A percentile compares a stretch with the other conserved stretches of the same genome.
These are phyloP conservation scores for Tolypeutes matacus DNA, from an alignment of 2,797 vertebrate species.

Conservation along the genomic window DNA sequence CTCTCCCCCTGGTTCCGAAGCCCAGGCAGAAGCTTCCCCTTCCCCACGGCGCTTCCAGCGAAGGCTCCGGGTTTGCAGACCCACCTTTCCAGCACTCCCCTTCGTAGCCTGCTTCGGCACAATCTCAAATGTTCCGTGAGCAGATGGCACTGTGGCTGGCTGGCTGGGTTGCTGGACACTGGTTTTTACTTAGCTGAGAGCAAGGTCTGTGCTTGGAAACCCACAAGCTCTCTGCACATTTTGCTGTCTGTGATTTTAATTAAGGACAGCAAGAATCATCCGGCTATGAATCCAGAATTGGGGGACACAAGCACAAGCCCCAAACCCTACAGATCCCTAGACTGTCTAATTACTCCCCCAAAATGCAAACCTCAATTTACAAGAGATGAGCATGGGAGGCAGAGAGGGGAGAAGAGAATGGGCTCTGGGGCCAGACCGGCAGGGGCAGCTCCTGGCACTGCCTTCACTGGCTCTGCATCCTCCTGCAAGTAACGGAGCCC, in stretches of 20 bases:
- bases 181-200: background rate
- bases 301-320: background rate
- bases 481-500: background rate
- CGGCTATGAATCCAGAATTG: rapidly evolving
- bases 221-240: too few species aligned
- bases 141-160: rapidly evolving
- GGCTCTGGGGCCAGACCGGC: background rate
- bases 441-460: rapidly evolving
- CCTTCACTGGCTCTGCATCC: rapidly evolving
- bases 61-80: background rate
- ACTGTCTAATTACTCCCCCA: rapidly evolving
- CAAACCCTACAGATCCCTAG: too few species aligned
- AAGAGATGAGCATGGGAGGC: rapidly evolving
- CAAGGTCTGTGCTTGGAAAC: background rate
- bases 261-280: background rate
- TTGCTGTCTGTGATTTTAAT: background rate
- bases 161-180: background rate
- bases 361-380: background rate
- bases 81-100: background rate
- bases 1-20: background rate
- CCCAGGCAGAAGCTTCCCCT: too few species aligned
- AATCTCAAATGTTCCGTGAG: rapidly evolving
- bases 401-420: rapidly evolving
- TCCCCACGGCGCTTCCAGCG: background rate
- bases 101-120: rapidly evolving